A percentile compares a stretch with the other conserved stretches of the same genome.
These are phyloP conservation scores for Protosalanx chinensis DNA, from an alignment of 2,797 vertebrate genomes.

Conservation along the genomic window DNA sequence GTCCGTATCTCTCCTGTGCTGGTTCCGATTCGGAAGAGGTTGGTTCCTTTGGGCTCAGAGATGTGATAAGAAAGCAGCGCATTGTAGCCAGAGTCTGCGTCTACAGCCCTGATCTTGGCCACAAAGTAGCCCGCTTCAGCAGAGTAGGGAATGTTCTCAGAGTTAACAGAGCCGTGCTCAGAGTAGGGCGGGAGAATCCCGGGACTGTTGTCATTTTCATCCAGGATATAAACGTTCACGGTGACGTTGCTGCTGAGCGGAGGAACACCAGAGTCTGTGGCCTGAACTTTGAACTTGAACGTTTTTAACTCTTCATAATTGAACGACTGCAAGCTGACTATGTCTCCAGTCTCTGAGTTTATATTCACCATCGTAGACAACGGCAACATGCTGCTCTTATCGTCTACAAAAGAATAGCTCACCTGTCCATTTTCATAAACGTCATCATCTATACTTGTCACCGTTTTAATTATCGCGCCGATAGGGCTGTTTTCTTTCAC, in stretches of 20 bases:
- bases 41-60: conserved; percentile 28
- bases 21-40: conserved; percentile 30
- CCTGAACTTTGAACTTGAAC: conserved; percentile 58
- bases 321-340: conserved; percentile 59
- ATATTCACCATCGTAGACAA: conserved; percentile 40
- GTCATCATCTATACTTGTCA: conserved; percentile 46
- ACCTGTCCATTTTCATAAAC: conserved; percentile 39
- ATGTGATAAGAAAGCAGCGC: conserved; percentile 42
- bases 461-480: conserved; percentile 28
- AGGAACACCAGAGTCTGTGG: conserved; percentile 60
- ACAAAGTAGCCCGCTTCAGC: conserved; percentile 44
- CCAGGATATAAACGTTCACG: conserved; percentile 53
- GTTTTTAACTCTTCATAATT: conserved; percentile 61
- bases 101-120: conserved; percentile 37
- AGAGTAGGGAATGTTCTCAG: conserved; percentile 52
- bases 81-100: conserved; percentile 40
- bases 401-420: conserved; percentile 40
- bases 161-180: conserved; percentile 54
- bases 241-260: conserved; percentile 56
- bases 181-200: conserved; percentile 53
- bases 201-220: conserved; percentile 66
- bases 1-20: conserved; percentile 39
- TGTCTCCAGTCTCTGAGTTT: conserved; percentile 60
- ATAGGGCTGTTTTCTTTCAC: conserved; percentile 45
- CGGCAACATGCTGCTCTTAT: background rate